A percentile compares a stretch with the other conserved stretches of the same genome.
phyloP scores from a whole-genome alignment of 2,113 vertebrate genomes.

The Cyanoramphus novaezelandiae region DNA sequence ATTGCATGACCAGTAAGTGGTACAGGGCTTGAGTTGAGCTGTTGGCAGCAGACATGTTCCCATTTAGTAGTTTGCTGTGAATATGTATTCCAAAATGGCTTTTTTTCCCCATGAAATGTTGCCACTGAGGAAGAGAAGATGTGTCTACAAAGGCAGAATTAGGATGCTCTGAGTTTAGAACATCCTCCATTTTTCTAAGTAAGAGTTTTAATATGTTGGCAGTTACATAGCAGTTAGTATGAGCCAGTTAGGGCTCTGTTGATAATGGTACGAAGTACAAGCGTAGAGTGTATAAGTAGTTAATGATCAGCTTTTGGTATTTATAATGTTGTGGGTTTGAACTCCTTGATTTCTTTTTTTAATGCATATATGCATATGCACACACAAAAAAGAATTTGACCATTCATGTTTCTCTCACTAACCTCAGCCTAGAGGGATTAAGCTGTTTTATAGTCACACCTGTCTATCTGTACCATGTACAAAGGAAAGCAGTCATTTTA shows the following conservation, averaged over 20 bases:
- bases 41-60: not conserved
- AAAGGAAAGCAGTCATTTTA: constrained; percentile 41
- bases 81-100: constrained; percentile 18
- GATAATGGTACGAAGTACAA: constrained; percentile 47
- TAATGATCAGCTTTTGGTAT: constrained; percentile 25
- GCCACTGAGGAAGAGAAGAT: not conserved
- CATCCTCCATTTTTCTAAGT: not conserved
- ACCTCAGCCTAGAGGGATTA: not conserved
- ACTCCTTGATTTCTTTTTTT: not conserved
- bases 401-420: not conserved
- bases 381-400: not conserved
- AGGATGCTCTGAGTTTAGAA: not conserved
- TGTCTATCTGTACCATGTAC: constrained; percentile 54
- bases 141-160: not conserved
- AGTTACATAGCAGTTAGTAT: not conserved
- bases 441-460: constrained; percentile 16
- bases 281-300: not conserved
- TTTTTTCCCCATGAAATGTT: not conserved
- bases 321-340: constrained; percentile 27
- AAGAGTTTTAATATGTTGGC: not conserved
- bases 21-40: not conserved
- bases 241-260: not conserved
- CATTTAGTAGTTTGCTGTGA: not conserved
- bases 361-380: not conserved
- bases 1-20: not conserved